These are phyloP conservation scores for Cyprinus carpio DNA, from an alignment of 2,113 vertebrate species.

Conservation along the genomic window DNA sequence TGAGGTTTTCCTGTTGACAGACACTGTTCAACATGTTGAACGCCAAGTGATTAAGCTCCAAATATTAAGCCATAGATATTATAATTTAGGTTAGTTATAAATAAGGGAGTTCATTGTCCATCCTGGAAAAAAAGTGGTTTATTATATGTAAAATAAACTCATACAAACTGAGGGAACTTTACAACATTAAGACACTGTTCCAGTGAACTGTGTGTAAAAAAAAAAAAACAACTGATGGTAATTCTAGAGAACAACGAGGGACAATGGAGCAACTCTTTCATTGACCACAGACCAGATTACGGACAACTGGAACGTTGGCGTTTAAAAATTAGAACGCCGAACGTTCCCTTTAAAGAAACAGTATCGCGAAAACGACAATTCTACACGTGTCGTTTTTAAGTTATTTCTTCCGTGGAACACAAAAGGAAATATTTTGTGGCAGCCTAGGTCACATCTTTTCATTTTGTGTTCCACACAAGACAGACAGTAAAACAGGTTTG, in stretches of 20 bases:
- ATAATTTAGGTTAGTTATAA: background rate
- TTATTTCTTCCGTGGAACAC: background rate
- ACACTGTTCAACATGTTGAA: background rate
- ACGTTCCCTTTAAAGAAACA: background rate
- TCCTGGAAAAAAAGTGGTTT: background rate
- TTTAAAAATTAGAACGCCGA: background rate
- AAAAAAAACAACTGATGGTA: background rate
- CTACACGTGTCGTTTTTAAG: background rate
- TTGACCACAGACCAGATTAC: background rate
- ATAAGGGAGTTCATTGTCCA: background rate
- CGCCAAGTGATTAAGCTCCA: background rate
- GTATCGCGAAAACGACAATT: background rate
- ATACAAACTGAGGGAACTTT: background rate
- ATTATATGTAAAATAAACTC: background rate
- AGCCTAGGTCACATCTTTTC: background rate
- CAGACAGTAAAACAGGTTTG: background rate
- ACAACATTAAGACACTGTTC: background rate
- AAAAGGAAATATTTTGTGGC: background rate
- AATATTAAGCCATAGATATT: background rate
- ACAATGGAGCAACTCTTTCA: background rate
- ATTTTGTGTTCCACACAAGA: background rate
- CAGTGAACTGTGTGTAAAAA: background rate
- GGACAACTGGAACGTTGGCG: background rate
- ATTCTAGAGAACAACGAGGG: background rate
- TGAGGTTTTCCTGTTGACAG: background rate